Base-by-base conservation (phyloP, 1,140 invertebrate species). In the Sinella curviseta region DNA sequence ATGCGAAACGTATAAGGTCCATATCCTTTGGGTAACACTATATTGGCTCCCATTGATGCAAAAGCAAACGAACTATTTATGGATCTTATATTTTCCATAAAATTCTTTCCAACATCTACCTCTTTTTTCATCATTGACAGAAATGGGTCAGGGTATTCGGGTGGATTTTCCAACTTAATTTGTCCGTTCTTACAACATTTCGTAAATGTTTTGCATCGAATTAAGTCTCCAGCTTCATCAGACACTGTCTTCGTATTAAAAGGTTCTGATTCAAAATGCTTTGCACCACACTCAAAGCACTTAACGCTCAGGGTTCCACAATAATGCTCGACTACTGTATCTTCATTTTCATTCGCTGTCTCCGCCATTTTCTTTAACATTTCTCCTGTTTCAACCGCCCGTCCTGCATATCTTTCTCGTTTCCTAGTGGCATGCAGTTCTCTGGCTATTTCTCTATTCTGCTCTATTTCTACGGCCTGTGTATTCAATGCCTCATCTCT, bases 11-110 rank as follows among this genome's bases (percentile, higher is more conserved):
- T 80, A 20, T 78, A 78, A 0, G 83, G 80, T n/a, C 73, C 82
- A 67, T 76, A 26, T 26, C 67, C 57, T 75, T 26, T n/a, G 33
- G 36, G 48, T 24, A 79, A 48, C 0, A 70, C 76, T 34, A 54
- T 78, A 48, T 75, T 82, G 54, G 80, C 79, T 60, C 82, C 83
- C 57, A 85, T 81, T 24, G 83, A 85, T 57, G 78, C 80, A 75
- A 85, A 80, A 73, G 83, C 67, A n/a, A 85, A 84, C 30, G 74
- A 78, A 33, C 48, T 82, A 80, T 85, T 85, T 79, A 82, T 84
- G 17, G 54, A 76, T 30, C 84, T 28, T 28, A 86, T 84, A 28
- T 85, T 82, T 28, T 60, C 30, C 67, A 85, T 35, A 75, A 85
- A 85, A 1, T 78, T 14, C 34, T 81, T 81, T 31, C 67, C 76